These are phyloP conservation scores for Plutella xylostella DNA, from an alignment of 2,888 invertebrate species.

Conservation along the genomic window DNA sequence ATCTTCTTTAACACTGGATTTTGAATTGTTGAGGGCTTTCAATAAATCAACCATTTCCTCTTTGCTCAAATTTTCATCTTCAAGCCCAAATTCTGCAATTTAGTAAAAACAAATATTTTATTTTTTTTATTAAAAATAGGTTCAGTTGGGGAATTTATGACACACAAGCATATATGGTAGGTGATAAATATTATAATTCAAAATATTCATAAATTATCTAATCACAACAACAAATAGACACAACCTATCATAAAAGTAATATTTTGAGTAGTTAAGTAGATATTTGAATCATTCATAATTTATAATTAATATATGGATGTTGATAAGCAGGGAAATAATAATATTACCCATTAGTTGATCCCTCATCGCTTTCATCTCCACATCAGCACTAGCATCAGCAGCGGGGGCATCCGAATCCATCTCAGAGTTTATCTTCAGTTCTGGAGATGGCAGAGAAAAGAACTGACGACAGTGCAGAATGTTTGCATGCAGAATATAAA, in stretches of 20 bases:
- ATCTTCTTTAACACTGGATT: constrained; percentile 45
- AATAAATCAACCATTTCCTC: constrained; percentile 60
- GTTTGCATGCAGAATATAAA: too few species aligned
- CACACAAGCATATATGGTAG: not conserved
- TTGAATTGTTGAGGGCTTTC: constrained; percentile 54
- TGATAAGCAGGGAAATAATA: not conserved
- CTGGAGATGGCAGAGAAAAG: too few species aligned
- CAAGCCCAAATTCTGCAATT: constrained; percentile 53
- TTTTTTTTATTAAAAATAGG: too few species aligned
- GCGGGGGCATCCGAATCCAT: too few species aligned
- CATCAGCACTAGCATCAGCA: constrained; percentile 56
- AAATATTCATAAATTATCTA: not conserved
- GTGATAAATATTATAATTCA: not conserved
- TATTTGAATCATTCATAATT: not conserved
- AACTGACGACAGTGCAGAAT: too few species aligned
- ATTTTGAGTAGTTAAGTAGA: not conserved
- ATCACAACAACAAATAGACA: not conserved
- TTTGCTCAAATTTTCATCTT: constrained; percentile 54
- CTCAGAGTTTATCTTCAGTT: too few species aligned
- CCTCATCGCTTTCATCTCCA: constrained; percentile 50
- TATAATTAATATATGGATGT: not conserved
- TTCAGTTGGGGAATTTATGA: not conserved
- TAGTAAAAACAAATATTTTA: too few species aligned
- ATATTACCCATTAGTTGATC: constrained; percentile 45
- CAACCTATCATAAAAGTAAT: not conserved